Evolutionary conservation across 2,797 vertebrate genomes (phyloP).

Genomic region (Myripristis murdjan): DNA sequence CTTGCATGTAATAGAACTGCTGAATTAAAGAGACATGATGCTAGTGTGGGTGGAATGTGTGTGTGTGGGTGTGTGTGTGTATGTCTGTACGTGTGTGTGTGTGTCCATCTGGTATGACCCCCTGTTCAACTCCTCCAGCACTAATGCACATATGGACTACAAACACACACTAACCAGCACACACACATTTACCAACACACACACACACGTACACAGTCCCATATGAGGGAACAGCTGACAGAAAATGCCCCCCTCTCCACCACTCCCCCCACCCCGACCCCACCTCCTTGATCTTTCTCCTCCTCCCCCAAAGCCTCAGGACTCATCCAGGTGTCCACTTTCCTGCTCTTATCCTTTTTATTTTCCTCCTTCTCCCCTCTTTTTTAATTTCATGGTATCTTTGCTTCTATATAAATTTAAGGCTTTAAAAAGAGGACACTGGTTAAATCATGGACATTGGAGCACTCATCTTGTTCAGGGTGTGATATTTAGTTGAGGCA

Average conservation of each 20-base stretch:
- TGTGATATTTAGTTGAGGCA: too few relatives aligned
- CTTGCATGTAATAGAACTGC: conserved; percentile 38
- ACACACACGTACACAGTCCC: conserved; percentile 41
- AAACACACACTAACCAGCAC: conserved; percentile 50
- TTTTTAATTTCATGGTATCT: not conserved
- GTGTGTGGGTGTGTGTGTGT: conserved; percentile 29
- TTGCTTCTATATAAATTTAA: too few relatives aligned
- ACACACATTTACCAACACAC: conserved; percentile 29
- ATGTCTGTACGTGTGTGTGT: conserved; percentile 47
- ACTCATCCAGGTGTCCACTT: conserved; percentile 81
- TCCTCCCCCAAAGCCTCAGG: conserved; percentile 73
- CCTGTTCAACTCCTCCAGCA: conserved; percentile 83
- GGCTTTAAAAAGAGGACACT: too few relatives aligned
- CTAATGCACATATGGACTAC: conserved; percentile 76
- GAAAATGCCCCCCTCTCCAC: conserved; percentile 58
- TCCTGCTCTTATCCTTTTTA: conserved; percentile 35
- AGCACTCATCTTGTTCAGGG: too few relatives aligned
- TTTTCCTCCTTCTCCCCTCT: conserved; percentile 18
- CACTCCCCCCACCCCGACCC: conserved; percentile 46
- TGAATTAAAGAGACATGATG: conserved; percentile 65
- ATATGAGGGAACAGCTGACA: conserved; percentile 78
- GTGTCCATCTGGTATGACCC: conserved; percentile 81
- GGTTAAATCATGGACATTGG: too few relatives aligned
- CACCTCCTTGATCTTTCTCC: conserved; percentile 51
- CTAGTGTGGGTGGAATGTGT: conserved; percentile 67